Evolutionary conservation across 1,140 invertebrate species (phyloP), one percentile per base, ranked within the genome.

Genomic region (Scaptomyza pallida): DNA sequence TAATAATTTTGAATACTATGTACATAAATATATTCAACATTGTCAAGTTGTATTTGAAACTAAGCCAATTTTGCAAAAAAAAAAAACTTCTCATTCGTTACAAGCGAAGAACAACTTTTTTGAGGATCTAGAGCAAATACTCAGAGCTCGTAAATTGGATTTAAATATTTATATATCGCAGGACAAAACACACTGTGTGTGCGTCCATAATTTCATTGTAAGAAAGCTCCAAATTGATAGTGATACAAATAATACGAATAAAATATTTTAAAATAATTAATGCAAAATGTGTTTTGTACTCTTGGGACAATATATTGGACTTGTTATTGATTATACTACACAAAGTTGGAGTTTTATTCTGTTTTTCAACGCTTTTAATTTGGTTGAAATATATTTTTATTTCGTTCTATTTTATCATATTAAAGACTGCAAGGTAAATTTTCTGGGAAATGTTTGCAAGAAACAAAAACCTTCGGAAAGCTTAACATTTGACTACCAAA

Each of bases 41-140:
- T 57, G 26, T 30, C 67, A 61, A 60, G 68, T 75, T 78, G 61
- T 78, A 76, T 37, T 65, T 41, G 10, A 13, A 47, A 19, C 15
- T 78, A 82, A 59, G 70, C 30, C 37, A 72, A 35, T 37, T 73
- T 52, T 44, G 5, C 45, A 33, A 19, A 33, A n/a, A 45, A 45
- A 52, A 33, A 19, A 33, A n/a, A 45, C 52, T n/a, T n/a, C 51
- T 17, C 57, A 60, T 61, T 44, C 56, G 40, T 52, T 79, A 74
- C 26, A 65, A 17, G 54, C 51, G 26, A 61, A 54, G 15, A 8
- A 8, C 5, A 45, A 35, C 10, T 35, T 50, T 21, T 50, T 50
- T 9, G 4, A 40, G 51, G 5, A 37, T 5, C 10, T 13, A 13
- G 52, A 41, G 35, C 9, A 23, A 47, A 35, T 59, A 45, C 17